Conservation (phyloP, 2,888 invertebrate species). For the Punctoribates punctum region DNA sequence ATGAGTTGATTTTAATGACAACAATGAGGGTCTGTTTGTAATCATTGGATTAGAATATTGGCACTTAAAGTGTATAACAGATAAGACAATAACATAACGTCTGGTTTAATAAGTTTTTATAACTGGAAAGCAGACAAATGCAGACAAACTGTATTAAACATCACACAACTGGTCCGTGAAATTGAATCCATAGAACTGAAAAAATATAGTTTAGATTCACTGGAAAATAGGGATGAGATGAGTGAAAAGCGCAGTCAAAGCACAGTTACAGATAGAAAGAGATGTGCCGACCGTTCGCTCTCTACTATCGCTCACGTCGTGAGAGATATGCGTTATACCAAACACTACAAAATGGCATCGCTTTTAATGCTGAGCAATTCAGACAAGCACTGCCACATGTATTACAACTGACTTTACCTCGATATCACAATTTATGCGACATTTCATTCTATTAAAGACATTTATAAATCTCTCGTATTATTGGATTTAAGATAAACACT, state of each 20-base stretch:
- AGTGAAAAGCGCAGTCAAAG: not conserved
- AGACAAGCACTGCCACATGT: not conserved
- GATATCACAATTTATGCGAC: not conserved
- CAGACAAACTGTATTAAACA: not conserved
- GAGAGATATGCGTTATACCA: not conserved
- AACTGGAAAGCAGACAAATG: not conserved
- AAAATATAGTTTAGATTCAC: not conserved
- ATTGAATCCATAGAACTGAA: not conserved
- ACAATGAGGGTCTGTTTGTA: not conserved
- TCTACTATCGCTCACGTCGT: not conserved
- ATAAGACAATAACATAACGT: not conserved
- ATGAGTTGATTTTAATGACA: not conserved
- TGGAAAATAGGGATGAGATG: not conserved
- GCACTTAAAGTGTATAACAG: not conserved
- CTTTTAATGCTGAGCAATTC: too few relatives aligned
- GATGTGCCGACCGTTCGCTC: not conserved
- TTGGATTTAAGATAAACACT: too few relatives aligned
- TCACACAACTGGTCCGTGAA: slow-evolving; percentile 19
- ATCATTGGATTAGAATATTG: not conserved
- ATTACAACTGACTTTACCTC: not conserved
- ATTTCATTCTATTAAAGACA: not conserved
- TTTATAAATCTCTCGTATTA: not conserved
- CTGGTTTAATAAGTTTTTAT: not conserved
- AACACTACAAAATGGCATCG: not conserved
- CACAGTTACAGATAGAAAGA: not conserved